Evolutionary conservation across 1,140 invertebrate genomes (phyloP), one percentile per base, ranked within the genome.

Genomic region (Aphaenogaster rudis): DNA sequence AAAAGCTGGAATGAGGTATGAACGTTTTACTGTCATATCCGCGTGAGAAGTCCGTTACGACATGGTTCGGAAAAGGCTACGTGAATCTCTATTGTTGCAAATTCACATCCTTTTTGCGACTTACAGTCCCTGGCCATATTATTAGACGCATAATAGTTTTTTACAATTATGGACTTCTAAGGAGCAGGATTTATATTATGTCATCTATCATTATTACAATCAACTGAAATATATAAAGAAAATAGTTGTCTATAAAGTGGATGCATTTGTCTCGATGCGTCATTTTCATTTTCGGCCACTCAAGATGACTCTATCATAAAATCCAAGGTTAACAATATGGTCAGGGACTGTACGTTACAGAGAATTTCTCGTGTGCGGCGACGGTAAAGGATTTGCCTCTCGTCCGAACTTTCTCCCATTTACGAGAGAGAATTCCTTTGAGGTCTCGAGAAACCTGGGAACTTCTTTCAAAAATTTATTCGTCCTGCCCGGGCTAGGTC

Each of bases 401-500:
- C 15, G 28, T 17, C 33, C 15, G 7, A 77, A 76, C 52, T 76
- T 42, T 77, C 54, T 21, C 72, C 7, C 36, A 1, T 77, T 28
- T n/a, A 28, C 39, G 67, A 71, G n/a, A 61, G 21, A 69, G 36
- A 77, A 77, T 59, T 76, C 15, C 33, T 39, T 36, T 59, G 11
- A 57, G 4, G 11, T 3, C 4, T 11, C 36, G 1, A 11, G 3
- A 77, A 17, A 17, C 64, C 9, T 8, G 0, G 17, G 48, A 36
- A 72, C 11, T 0, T 59, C 28, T 42, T 36, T 21, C 9, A 42
- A 11, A 77, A 57, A 42, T 17, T 61, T 4, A 15, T 45, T 77
- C 13, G 9, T 63, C 6, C 9, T 9, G 39, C 9, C 17, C 3
- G 5, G 4, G 13, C 3, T 71, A 71, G 4, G 5, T 57, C 5